A percentile compares a stretch with the other conserved stretches of the same genome.
These are phyloP conservation scores for Prionailurus bengalensis DNA, from an alignment of 2,113 vertebrate species.

Conservation along the genomic window DNA sequence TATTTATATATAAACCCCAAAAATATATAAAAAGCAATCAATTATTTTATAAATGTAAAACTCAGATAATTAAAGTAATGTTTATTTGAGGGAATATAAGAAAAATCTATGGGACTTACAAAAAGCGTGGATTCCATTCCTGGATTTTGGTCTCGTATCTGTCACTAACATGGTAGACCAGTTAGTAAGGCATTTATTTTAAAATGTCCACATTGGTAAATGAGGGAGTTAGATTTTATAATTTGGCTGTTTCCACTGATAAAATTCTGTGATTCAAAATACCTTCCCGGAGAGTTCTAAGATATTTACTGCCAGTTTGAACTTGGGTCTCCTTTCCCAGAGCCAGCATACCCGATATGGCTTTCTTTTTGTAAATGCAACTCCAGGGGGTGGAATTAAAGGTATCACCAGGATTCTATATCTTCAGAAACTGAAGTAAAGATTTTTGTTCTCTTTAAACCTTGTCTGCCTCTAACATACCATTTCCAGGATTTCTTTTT, in stretches of 20 bases:
- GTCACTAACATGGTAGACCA: neutral
- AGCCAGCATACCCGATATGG: neutral
- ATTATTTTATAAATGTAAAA: neutral
- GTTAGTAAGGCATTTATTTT: neutral
- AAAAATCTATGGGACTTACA: neutral
- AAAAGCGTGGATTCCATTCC: neutral
- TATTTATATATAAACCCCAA: neutral
- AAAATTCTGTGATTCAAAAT: neutral
- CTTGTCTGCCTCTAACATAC: neutral
- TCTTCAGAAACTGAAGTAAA: neutral
- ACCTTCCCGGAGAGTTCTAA: neutral
- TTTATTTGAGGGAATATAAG: neutral
- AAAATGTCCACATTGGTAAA: neutral
- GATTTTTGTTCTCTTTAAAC: neutral
- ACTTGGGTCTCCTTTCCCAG: neutral
- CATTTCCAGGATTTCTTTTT: neutral
- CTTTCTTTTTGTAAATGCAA: neutral
- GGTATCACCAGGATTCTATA: neutral
- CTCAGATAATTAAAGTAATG: neutral
- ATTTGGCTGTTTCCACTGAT: neutral
- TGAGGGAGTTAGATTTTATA: neutral
- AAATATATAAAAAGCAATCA: neutral
- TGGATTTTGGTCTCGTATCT: neutral
- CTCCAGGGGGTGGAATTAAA: neutral
- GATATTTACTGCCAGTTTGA: neutral